Percentiles rank a stretch among this genome's conserved stretches.
Conservation (phyloP, 1,140 invertebrate species). For the Pseudomyrmex concolor region DNA sequence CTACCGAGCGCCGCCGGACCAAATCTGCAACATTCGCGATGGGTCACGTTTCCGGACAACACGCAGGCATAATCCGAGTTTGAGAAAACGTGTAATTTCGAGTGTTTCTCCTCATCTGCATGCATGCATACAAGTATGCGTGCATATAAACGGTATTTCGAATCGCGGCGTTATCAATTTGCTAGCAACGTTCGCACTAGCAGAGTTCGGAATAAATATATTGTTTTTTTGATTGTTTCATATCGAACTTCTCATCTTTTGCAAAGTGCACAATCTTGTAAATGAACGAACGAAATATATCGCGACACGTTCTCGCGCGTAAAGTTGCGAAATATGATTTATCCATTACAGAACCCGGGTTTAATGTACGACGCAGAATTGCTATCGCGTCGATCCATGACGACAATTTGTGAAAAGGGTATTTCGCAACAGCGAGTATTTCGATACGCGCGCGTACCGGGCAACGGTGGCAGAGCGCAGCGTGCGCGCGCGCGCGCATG, state of each 20-base stretch:
- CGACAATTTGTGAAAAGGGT: conserved; percentile 54
- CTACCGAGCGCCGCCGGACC: conserved; percentile 56
- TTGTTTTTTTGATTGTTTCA: neutral
- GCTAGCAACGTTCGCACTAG: neutral
- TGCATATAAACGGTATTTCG: neutral
- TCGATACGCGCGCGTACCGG: conserved; percentile 35
- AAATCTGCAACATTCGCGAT: conserved; percentile 70
- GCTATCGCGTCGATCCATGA: conserved; percentile 47
- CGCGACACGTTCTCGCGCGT: conserved; percentile 15
- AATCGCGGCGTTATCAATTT: conserved; percentile 38
- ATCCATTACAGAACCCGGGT: conserved; percentile 35
- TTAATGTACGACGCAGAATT: conserved; percentile 55
- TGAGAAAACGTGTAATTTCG: conserved; percentile 58
- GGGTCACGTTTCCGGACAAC: conserved; percentile 68
- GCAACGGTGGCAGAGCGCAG: neutral
- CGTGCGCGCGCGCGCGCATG: too few species aligned
- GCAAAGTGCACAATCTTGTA: conserved; percentile 52
- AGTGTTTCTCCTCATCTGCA: neutral
- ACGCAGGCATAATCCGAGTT: conserved; percentile 68
- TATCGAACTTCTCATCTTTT: conserved; percentile 27
- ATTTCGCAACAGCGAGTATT: conserved; percentile 51
- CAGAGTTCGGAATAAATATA: neutral
- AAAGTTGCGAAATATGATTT: conserved; percentile 52
- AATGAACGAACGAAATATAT: conserved; percentile 44
- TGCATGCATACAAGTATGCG: neutral